A percentile compares a stretch with the other conserved stretches of the same genome.
These are phyloP conservation scores for Xanthorhoe designata DNA, from an alignment of 2,888 invertebrate genomes.

Conservation along the genomic window DNA sequence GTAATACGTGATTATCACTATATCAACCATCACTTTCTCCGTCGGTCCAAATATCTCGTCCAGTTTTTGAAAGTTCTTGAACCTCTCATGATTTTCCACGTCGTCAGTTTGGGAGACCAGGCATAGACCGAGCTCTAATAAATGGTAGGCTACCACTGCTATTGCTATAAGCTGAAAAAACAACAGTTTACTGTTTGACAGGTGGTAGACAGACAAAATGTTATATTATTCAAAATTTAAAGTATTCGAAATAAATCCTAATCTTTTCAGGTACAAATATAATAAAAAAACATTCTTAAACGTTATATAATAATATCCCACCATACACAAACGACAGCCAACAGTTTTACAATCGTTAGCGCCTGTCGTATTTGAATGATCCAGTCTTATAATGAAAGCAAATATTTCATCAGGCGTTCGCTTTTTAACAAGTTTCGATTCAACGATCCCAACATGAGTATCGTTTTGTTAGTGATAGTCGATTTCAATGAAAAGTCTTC, in stretches of 20 bases:
- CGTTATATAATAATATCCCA: too few species aligned
- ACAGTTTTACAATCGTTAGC: neutral
- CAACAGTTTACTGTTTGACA: constrained; percentile 10
- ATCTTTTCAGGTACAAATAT: too few species aligned
- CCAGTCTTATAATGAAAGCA: neutral
- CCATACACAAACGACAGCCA: neutral
- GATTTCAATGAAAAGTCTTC: too few species aligned
- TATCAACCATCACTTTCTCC: constrained; percentile 61
- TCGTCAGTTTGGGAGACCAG: constrained; percentile 63
- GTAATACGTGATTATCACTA: constrained; percentile 68
- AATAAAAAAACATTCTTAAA: too few species aligned
- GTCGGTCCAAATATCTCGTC: constrained; percentile 72
- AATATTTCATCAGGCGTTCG: constrained; percentile 21
- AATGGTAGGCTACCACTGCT: constrained; percentile 68
- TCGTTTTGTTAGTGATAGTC: too few species aligned
- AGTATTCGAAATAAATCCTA: too few species aligned
- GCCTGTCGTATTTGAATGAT: constrained; percentile 14
- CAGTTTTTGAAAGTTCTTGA: constrained; percentile 70
- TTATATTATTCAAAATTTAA: too few species aligned
- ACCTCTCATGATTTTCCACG: constrained; percentile 61
- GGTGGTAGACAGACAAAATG: too few species aligned
- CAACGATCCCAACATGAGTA: neutral
- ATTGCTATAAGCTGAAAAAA: constrained; percentile 72
- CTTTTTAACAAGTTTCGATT: neutral
- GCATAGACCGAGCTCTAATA: constrained; percentile 68